These are phyloP conservation scores for Ceyx cyanopectus DNA, from an alignment of 2,113 vertebrate species.

Conservation along the genomic window DNA sequence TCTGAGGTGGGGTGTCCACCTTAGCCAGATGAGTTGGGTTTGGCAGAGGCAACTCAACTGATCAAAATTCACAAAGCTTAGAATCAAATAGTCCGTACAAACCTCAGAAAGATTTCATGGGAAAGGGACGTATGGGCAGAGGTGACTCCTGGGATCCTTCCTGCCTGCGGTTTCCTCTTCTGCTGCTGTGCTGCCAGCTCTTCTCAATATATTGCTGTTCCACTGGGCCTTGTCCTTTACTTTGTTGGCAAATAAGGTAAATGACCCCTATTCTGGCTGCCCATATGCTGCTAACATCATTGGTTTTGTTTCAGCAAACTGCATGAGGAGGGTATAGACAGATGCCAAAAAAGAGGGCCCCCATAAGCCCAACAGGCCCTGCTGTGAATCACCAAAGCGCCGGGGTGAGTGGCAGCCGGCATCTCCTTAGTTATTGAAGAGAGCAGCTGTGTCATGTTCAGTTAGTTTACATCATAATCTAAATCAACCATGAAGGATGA, in stretches of 20 bases:
- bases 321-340: constrained; percentile 28
- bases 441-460: constrained; percentile 72
- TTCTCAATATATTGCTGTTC: neutral
- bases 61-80: neutral
- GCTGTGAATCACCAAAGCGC: constrained; percentile 43
- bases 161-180: neutral
- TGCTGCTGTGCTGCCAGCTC: neutral
- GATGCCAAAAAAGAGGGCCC: constrained; percentile 56
- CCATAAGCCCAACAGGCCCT: constrained; percentile 36
- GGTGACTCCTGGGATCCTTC: constrained; percentile 17
- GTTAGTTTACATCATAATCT: constrained; percentile 72
- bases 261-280: constrained; percentile 40
- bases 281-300: constrained; percentile 56
- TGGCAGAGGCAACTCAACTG: neutral
- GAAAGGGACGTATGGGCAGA: neutral
- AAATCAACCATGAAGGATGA: constrained; percentile 75
- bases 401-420: constrained; percentile 59
- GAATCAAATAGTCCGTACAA: neutral
- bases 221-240: constrained; percentile 53
- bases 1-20: neutral
- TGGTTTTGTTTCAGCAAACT: constrained; percentile 64
- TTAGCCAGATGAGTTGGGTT: neutral
- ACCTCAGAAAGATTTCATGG: neutral
- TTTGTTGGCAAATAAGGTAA: constrained; percentile 63
- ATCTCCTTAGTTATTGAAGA: constrained; percentile 55